Conservation (phyloP, 1,140 invertebrate genomes). For the Apolygus lucorum region DNA sequence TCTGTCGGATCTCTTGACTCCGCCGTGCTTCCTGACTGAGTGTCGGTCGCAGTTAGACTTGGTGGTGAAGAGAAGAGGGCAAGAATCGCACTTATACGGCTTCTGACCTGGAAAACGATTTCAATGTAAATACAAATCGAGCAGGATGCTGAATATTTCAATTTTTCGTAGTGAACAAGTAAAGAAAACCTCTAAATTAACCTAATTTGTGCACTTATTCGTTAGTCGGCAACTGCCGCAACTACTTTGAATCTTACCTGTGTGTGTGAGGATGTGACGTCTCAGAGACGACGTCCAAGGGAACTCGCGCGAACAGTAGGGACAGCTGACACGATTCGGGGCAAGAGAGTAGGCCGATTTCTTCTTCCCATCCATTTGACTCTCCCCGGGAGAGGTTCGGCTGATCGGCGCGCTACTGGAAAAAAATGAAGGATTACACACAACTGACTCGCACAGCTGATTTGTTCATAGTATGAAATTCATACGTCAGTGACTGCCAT, state of each 20-base stretch:
- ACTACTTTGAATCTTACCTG: slow-evolving; percentile 40
- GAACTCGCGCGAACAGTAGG: slow-evolving; percentile 84
- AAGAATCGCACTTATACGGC: slow-evolving; percentile 87
- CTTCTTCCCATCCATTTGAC: slow-evolving; percentile 53
- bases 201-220: too few species aligned
- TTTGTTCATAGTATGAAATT: too few species aligned
- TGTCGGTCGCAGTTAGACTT: slow-evolving; percentile 96
- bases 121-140: too few species aligned
- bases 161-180: too few species aligned
- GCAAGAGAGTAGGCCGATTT: slow-evolving; percentile 93
- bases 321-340: slow-evolving; percentile 84
- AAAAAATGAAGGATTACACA: too few species aligned
- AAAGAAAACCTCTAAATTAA: too few species aligned
- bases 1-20: slow-evolving; percentile 9
- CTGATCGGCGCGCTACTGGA: slow-evolving; percentile 50
- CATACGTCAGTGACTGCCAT: too few species aligned
- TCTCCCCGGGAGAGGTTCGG: slow-evolving; percentile 29
- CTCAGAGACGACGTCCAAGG: slow-evolving; percentile 91
- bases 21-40: slow-evolving; percentile 47
- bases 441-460: too few species aligned
- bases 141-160: too few species aligned
- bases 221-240: too few species aligned
- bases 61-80: slow-evolving; percentile 86
- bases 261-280: slow-evolving; percentile 86
- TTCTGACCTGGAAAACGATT: slow-evolving; percentile 69